A percentile compares a stretch with the other conserved stretches of the same genome.
These are phyloP conservation scores for Aphrophora alni DNA, from an alignment of 2,888 invertebrate species.

Conservation along the genomic window DNA sequence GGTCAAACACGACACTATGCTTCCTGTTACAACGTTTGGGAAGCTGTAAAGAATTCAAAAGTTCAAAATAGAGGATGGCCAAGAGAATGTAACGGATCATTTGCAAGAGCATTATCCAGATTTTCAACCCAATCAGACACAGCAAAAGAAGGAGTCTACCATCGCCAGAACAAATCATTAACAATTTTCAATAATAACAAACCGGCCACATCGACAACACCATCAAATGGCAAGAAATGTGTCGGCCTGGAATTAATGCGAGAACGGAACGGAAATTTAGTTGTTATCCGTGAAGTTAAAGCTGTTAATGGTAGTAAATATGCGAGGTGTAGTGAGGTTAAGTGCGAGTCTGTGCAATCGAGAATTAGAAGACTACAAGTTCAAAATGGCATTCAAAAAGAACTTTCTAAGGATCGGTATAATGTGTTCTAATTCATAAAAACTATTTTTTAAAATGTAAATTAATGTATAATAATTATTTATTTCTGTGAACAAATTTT, in stretches of 20 bases:
- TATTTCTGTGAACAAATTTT: not conserved
- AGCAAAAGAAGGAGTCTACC: slow-evolving; percentile 30
- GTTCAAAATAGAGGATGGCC: slow-evolving; percentile 54
- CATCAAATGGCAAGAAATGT: slow-evolving; percentile 43
- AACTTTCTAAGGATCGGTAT: slow-evolving; percentile 37
- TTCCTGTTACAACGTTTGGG: slow-evolving; percentile 52
- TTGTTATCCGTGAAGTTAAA: slow-evolving; percentile 59
- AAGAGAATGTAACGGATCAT: slow-evolving; percentile 59
- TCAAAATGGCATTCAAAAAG: slow-evolving; percentile 49
- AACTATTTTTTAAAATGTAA: not conserved
- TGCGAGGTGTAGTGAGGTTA: slow-evolving; percentile 60
- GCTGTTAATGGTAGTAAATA: slow-evolving; percentile 59
- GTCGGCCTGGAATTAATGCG: slow-evolving; percentile 58
- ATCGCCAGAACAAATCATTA: slow-evolving; percentile 38
- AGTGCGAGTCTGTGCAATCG: slow-evolving; percentile 61
- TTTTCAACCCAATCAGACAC: slow-evolving; percentile 49
- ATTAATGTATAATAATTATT: not conserved
- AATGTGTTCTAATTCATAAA: slow-evolving; percentile 31
- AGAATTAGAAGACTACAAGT: slow-evolving; percentile 59
- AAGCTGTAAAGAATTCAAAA: slow-evolving; percentile 41
- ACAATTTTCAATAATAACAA: slow-evolving; percentile 41
- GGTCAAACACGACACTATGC: slow-evolving; percentile 51
- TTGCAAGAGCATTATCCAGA: slow-evolving; percentile 58
- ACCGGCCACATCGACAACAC: slow-evolving; percentile 20
- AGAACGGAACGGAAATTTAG: slow-evolving; percentile 59